Conservation (phyloP, 2,888 invertebrate genomes). For the Morpho deidamia region DNA sequence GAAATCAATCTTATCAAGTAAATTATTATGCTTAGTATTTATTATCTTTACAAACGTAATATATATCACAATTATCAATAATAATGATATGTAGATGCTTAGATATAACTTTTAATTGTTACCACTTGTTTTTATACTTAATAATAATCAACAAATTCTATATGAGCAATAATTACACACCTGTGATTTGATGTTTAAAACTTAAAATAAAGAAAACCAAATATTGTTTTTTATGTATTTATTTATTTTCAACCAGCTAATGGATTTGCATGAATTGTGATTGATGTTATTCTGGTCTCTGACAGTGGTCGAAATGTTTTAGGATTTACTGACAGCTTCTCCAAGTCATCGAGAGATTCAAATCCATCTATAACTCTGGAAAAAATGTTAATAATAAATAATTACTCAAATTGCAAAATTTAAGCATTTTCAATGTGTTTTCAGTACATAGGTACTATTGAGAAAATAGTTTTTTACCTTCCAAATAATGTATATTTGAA, state of each 20-base stretch:
- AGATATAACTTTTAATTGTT: constrained; percentile 9
- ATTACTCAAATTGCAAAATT: too few relatives aligned
- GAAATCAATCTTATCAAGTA: not conserved
- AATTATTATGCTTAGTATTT: not conserved
- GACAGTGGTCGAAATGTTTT: constrained; percentile 93
- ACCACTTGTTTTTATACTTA: constrained; percentile 11
- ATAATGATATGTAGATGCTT: too few relatives aligned
- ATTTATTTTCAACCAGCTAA: constrained; percentile 82
- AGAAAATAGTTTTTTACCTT: constrained; percentile 78
- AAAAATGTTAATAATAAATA: constrained; percentile 28
- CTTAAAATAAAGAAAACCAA: constrained; percentile 19
- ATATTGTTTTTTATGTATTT: constrained; percentile 14
- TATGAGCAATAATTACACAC: constrained; percentile 14
- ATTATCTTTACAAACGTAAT: not conserved
- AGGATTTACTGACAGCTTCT: constrained; percentile 95
- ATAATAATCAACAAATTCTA: constrained; percentile 4
- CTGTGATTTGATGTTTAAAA: constrained; percentile 15
- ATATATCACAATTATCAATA: too few relatives aligned
- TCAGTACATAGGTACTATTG: too few relatives aligned
- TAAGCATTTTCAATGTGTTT: too few relatives aligned
- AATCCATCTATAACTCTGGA: constrained; percentile 97
- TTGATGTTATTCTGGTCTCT: constrained; percentile 90
- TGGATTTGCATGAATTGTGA: constrained; percentile 99
- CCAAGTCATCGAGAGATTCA: constrained; percentile 96
- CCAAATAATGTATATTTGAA: constrained; percentile 98